Percentiles rank a stretch among this genome's conserved stretches.
These are phyloP conservation scores for Lucinisca nassula DNA, from an alignment of 2,888 invertebrate species.

Conservation along the genomic window DNA sequence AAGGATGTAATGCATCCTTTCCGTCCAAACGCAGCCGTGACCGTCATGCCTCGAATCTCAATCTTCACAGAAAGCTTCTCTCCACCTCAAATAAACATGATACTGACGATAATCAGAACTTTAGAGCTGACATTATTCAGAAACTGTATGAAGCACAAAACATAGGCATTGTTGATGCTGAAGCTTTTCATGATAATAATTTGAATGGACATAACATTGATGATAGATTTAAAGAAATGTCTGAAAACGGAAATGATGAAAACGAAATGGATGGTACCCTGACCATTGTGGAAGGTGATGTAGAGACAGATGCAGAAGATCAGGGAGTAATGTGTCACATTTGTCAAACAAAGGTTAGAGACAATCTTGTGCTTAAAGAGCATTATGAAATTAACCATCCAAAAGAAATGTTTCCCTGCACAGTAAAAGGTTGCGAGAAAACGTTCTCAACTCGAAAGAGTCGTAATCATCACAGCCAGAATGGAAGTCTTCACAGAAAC, in stretches of 20 bases:
- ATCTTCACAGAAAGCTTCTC: constrained; percentile 96
- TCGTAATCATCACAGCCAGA: constrained; percentile 93
- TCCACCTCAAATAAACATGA: constrained; percentile 79
- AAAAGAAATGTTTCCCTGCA: constrained; percentile 92
- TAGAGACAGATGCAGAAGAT: constrained; percentile 34
- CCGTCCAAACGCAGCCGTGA: constrained; percentile 97
- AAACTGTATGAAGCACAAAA: constrained; percentile 64
- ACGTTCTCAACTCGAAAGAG: constrained; percentile 94
- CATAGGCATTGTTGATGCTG: constrained; percentile 24
- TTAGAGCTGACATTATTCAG: constrained; percentile 68
- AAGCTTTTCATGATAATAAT: constrained; percentile 35
- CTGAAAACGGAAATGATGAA: constrained; percentile 61
- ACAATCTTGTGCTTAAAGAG: constrained; percentile 91
- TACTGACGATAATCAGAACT: constrained; percentile 67
- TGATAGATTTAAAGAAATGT: constrained; percentile 62
- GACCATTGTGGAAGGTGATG: constrained; percentile 23
- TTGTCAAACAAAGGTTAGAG: constrained; percentile 91
- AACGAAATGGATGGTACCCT: constrained; percentile 50
- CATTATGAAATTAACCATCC: constrained; percentile 93
- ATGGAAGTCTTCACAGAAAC: constrained; percentile 90
- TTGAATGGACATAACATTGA: constrained; percentile 49
- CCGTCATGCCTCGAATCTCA: constrained; percentile 96
- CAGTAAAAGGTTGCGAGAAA: constrained; percentile 93
- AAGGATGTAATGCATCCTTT: constrained; percentile 98
- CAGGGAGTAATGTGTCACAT: constrained; percentile 92